A percentile compares a stretch with the other conserved stretches of the same genome.
Evolutionary conservation across 2,113 vertebrate species (phyloP).

Genomic region (Gadus macrocephalus): DNA sequence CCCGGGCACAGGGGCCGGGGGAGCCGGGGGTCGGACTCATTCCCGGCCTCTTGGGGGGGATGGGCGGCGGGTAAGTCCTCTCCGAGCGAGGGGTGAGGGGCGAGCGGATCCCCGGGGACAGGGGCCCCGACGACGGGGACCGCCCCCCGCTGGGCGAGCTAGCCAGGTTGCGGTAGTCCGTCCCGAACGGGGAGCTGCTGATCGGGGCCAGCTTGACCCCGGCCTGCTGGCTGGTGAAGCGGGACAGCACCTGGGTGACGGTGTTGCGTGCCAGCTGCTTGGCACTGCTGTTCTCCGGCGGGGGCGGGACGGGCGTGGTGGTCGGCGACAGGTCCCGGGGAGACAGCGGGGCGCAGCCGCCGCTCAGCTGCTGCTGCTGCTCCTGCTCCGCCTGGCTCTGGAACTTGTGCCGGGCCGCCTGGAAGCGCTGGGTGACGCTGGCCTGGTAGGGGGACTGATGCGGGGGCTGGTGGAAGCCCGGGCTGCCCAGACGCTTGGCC

Average conservation of each 20-base stretch:
- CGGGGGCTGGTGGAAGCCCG: constrained; percentile 83
- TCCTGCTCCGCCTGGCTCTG: constrained; percentile 90
- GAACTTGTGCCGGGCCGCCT: constrained; percentile 93
- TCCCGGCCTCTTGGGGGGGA: constrained; percentile 87
- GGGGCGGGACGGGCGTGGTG: constrained; percentile 59
- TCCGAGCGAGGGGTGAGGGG: constrained; percentile 87
- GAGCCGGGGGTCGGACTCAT: constrained; percentile 82
- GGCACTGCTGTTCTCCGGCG: constrained; percentile 81
- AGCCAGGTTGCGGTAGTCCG: constrained; percentile 88
- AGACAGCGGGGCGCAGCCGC: constrained; percentile 68
- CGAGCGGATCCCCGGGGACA: constrained; percentile 90
- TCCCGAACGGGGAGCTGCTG: constrained; percentile 95
- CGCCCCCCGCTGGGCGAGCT: constrained; percentile 70
- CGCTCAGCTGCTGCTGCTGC: constrained; percentile 52
- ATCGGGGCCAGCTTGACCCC: constrained; percentile 73
- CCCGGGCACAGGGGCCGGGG: constrained; percentile 65
- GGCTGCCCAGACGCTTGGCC: constrained; percentile 79
- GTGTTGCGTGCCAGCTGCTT: constrained; percentile 97
- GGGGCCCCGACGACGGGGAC: constrained; percentile 74
- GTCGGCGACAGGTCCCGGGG: constrained; percentile 90
- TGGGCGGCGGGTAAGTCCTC: constrained; percentile 81
- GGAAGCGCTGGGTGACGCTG: constrained; percentile 94
- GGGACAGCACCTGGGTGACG: constrained; percentile 95
- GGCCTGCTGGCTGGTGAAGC: constrained; percentile 92
- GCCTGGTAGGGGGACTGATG: constrained; percentile 93